Evolutionary conservation across 2,113 vertebrate genomes (phyloP).

Genomic region (Phycodurus eques): DNA sequence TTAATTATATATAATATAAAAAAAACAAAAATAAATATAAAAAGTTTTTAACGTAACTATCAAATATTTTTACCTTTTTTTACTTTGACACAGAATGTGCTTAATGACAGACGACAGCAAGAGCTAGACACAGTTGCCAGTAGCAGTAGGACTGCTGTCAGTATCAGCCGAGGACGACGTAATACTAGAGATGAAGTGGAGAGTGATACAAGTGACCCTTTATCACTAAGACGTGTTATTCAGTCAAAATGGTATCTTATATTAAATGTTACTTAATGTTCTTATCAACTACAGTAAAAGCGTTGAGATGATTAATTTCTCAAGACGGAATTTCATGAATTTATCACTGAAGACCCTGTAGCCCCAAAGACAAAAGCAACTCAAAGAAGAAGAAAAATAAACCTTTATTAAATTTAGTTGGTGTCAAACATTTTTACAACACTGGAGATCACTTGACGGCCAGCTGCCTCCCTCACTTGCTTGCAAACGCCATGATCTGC

Average conservation of each 20-base stretch:
- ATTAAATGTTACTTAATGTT: too few species aligned
- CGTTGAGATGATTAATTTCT: background rate
- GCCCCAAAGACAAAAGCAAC: background rate
- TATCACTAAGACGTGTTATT: background rate
- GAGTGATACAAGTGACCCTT: background rate
- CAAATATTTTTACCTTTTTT: too few species aligned
- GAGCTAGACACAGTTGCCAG: too few species aligned
- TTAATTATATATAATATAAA: too few species aligned
- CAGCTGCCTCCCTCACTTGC: slow-evolving; percentile 80
- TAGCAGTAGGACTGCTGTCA: too few species aligned
- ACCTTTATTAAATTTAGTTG: slow-evolving; percentile 62
- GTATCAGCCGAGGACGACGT: too few species aligned
- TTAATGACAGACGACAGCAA: too few species aligned
- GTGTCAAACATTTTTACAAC: slow-evolving; percentile 37
- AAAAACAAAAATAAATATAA: too few species aligned
- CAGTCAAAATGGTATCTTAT: too few species aligned
- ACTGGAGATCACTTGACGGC: slow-evolving; percentile 11
- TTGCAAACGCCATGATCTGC: slow-evolving; percentile 92
- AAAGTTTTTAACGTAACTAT: too few species aligned
- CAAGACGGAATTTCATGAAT: background rate
- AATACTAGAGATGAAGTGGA: background rate
- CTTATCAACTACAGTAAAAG: background rate
- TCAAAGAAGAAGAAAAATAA: slow-evolving; percentile 58
- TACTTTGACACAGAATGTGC: too few species aligned
- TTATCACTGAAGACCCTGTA: background rate